These are phyloP conservation scores for Platycnemis pennipes DNA, from an alignment of 2,888 invertebrate genomes.

Conservation along the genomic window DNA sequence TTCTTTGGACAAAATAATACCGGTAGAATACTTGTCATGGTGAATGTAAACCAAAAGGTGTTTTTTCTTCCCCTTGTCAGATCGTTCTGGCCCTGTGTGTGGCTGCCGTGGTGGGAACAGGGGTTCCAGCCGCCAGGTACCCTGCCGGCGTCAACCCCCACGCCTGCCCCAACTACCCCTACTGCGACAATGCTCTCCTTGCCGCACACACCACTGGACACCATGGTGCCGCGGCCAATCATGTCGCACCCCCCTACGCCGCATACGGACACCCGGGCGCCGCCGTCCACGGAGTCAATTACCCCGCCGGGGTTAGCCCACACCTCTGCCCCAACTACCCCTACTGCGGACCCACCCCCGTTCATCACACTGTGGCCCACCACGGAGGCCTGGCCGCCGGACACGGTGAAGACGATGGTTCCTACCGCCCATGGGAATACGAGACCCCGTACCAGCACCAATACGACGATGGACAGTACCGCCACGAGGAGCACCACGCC, in stretches of 20 bases:
- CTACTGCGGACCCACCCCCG: slow-evolving; percentile 59
- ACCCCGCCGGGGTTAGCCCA: slow-evolving; percentile 54
- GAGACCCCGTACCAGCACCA: slow-evolving; percentile 7
- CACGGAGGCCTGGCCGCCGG: slow-evolving; percentile 41
- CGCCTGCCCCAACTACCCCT: slow-evolving; percentile 62
- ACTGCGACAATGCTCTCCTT: slow-evolving; percentile 2
- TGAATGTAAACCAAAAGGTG: too few species aligned
- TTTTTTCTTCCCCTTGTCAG: background rate
- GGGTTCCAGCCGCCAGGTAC: slow-evolving; percentile 42
- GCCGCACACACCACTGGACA: too few species aligned
- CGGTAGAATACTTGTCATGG: too few species aligned
- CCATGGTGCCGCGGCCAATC: background rate
- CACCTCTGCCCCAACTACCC: slow-evolving; percentile 65
- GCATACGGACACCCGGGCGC: background rate
- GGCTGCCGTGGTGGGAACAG: slow-evolving; percentile 22
- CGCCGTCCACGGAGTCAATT: slow-evolving; percentile 2
- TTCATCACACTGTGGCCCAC: slow-evolving; percentile 14
- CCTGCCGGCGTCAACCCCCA: slow-evolving; percentile 58
- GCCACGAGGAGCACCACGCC: slow-evolving; percentile 7
- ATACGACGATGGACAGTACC: slow-evolving; percentile 33
- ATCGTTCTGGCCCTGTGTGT: slow-evolving; percentile 64
- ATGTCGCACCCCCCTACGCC: slow-evolving; percentile 31
- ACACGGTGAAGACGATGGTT: slow-evolving; percentile 54
- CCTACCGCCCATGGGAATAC: slow-evolving; percentile 49
- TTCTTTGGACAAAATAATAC: too few species aligned